A percentile compares a stretch with the other conserved stretches of the same genome.
Conservation (phyloP, 2,113 vertebrate species). For the Lepidothrix coronata region DNA sequence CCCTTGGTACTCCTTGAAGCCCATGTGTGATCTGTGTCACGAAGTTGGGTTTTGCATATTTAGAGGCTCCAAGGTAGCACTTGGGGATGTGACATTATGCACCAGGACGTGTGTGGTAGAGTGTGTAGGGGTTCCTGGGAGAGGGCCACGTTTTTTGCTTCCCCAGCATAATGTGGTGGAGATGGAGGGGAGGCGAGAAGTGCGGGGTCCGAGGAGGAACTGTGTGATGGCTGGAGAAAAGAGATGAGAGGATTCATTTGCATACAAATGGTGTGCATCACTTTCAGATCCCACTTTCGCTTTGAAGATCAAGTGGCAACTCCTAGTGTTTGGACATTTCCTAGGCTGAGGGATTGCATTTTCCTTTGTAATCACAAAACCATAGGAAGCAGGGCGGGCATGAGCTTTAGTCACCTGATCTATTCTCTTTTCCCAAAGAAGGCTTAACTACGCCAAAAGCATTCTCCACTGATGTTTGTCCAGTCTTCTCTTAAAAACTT, state of each 20-base stretch:
- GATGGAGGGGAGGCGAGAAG: background rate
- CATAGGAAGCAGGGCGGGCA: background rate
- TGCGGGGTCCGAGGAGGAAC: background rate
- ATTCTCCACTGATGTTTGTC: background rate
- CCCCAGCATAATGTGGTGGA: background rate
- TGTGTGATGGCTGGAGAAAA: background rate
- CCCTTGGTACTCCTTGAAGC: background rate
- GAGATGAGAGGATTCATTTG: background rate
- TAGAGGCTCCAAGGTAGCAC: background rate
- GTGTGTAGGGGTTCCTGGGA: background rate
- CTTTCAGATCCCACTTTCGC: background rate
- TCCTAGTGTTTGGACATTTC: background rate
- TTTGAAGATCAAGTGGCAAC: slow-evolving; percentile 43
- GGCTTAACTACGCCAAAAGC: background rate
- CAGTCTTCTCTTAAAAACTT: background rate
- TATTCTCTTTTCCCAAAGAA: background rate
- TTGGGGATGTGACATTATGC: background rate
- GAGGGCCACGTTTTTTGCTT: background rate
- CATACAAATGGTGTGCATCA: slow-evolving; percentile 9
- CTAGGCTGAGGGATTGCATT: background rate
- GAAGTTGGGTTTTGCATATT: background rate
- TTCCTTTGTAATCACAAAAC: slow-evolving; percentile 9
- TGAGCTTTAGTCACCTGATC: background rate
- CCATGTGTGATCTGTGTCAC: background rate
- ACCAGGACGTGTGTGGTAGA: background rate